Percentiles rank a stretch among this genome's conserved stretches.
Conservation (phyloP, 2,797 vertebrate species). For the Halcyon smyrnensis region DNA sequence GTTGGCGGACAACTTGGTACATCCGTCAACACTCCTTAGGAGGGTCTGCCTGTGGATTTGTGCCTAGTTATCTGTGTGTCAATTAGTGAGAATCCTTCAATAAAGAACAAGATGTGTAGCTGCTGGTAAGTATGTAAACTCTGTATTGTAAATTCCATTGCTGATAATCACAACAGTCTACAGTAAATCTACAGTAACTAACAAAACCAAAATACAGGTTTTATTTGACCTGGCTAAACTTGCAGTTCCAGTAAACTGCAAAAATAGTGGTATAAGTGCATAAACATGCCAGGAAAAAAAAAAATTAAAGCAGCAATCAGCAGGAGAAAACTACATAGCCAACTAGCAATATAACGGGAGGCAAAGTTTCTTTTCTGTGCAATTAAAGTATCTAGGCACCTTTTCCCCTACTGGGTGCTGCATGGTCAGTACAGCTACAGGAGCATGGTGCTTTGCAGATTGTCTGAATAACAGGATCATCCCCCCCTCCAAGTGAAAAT, state of each 20-base stretch:
- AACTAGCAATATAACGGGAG: background rate
- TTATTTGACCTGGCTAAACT: background rate
- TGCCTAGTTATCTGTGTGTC: background rate
- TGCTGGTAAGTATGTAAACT: background rate
- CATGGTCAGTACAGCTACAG: background rate
- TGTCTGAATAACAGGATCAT: background rate
- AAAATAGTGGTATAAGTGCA: background rate
- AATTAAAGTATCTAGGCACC: background rate
- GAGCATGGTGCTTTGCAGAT: fast-evolving
- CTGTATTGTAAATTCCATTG: background rate
- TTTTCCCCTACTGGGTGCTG: background rate
- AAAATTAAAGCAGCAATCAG: background rate
- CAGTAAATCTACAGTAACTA: background rate
- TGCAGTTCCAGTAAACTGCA: background rate
- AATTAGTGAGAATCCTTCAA: background rate
- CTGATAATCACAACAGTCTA: background rate
- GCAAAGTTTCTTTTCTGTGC: background rate
- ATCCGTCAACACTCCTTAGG: background rate
- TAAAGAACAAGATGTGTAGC: background rate
- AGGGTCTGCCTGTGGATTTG: background rate
- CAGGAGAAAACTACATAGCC: background rate
- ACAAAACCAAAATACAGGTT: background rate
- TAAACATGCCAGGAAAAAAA: background rate
- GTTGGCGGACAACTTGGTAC: background rate
- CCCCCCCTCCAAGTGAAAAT: background rate